Conservation (phyloP, 2,797 vertebrate genomes). For the Hippopotamyrus pictus region DNA sequence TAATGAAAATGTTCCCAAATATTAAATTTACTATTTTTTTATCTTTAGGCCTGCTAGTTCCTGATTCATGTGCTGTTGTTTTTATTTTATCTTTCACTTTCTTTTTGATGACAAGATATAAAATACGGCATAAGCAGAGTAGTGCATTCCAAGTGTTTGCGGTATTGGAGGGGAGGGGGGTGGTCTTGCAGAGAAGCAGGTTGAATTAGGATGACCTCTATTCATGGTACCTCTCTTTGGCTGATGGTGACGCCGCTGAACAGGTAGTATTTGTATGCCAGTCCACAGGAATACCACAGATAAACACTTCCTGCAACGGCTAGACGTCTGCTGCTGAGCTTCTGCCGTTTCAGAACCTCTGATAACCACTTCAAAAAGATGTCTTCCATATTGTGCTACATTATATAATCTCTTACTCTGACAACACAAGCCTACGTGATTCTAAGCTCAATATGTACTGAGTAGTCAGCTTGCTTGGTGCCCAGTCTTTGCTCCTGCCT, state of each 20-base stretch:
- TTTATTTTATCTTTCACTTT: background rate
- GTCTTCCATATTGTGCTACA: background rate
- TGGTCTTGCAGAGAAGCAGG: background rate
- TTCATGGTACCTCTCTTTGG: background rate
- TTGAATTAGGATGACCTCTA: background rate
- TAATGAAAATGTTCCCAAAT: background rate
- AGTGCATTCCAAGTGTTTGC: background rate
- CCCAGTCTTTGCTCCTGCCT: background rate
- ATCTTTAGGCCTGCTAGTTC: background rate
- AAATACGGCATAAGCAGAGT: background rate
- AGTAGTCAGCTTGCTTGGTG: background rate
- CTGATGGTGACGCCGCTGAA: background rate
- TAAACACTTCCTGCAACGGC: background rate
- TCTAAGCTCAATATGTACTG: background rate
- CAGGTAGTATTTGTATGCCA: background rate
- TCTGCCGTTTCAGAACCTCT: background rate
- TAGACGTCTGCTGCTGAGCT: background rate
- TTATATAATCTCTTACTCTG: background rate
- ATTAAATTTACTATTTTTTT: background rate
- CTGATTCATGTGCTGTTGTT: background rate
- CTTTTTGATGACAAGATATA: background rate
- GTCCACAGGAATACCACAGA: background rate
- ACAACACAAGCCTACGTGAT: background rate
- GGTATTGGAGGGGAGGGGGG: background rate
- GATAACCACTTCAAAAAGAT: background rate